Evolutionary conservation across 2,113 vertebrate species (phyloP).

Genomic region (Psittacula cyanocephala): DNA sequence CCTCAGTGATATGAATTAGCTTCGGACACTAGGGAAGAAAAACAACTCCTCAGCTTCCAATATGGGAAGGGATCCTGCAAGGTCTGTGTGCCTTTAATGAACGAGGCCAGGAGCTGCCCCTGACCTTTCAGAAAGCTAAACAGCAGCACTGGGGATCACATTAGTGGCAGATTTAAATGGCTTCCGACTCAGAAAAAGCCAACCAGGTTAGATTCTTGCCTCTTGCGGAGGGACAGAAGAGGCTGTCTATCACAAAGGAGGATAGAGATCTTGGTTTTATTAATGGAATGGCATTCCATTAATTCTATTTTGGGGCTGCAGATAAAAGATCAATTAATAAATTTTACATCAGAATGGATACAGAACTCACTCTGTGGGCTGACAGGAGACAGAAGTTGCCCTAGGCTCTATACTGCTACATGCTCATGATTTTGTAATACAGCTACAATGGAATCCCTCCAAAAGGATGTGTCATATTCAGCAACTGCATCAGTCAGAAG

Average conservation of each 20-base stretch:
- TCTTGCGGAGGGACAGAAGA: not conserved
- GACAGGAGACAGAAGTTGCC: not conserved
- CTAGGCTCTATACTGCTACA: not conserved
- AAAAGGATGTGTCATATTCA: not conserved
- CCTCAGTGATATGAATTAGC: not conserved
- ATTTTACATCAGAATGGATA: not conserved
- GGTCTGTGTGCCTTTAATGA: not conserved
- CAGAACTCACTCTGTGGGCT: not conserved
- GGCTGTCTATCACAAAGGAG: not conserved
- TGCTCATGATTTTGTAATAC: not conserved
- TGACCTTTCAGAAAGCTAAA: not conserved
- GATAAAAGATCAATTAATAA: not conserved
- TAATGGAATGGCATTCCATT: not conserved
- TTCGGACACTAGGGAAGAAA: not conserved
- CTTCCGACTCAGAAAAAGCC: not conserved
- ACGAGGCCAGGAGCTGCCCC: not conserved
- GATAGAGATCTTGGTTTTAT: not conserved
- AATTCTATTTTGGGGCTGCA: not conserved
- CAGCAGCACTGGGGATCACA: not conserved
- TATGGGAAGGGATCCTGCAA: not conserved
- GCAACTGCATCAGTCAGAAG: not conserved
- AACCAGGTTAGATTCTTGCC: not conserved
- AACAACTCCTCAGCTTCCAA: not conserved
- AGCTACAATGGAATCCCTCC: not conserved
- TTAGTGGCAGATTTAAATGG: not conserved